Conservation (phyloP, 2,888 invertebrate species). For the Tachina fera region DNA sequence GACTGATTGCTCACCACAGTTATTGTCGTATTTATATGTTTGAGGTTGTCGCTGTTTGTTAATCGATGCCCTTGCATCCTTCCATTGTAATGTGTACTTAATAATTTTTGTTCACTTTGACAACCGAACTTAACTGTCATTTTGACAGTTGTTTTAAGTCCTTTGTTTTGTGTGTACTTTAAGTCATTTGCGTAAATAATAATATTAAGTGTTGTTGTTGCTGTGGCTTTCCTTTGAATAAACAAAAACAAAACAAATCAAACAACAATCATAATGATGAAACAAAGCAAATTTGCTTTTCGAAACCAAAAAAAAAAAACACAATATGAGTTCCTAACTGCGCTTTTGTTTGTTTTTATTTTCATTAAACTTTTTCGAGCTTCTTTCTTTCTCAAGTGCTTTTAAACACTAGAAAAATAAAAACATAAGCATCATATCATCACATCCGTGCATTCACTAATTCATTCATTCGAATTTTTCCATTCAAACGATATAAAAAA, state of each 20-base stretch:
- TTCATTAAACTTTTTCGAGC: slow-evolving; percentile 53
- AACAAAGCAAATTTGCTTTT: slow-evolving; percentile 41
- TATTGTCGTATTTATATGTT: slow-evolving; percentile 35
- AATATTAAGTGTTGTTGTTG: slow-evolving; percentile 44
- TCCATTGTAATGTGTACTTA: slow-evolving; percentile 18
- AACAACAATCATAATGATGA: slow-evolving; percentile 46
- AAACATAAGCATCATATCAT: slow-evolving; percentile 62
- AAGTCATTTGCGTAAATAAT: slow-evolving; percentile 20
- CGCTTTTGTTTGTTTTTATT: slow-evolving; percentile 74
- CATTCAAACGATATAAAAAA: slow-evolving; percentile 51
- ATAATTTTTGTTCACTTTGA: slow-evolving; percentile 70
- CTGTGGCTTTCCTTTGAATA: slow-evolving; percentile 47
- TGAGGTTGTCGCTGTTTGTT: slow-evolving; percentile 21
- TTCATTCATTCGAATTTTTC: slow-evolving; percentile 38
- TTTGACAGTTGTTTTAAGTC: slow-evolving; percentile 67
- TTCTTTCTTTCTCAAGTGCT: slow-evolving; percentile 48
- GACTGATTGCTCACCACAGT: slow-evolving; percentile 69
- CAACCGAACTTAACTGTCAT: slow-evolving; percentile 68
- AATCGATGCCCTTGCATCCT: slow-evolving; percentile 42
- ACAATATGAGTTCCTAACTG: slow-evolving; percentile 71
- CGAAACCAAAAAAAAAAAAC: not conserved
- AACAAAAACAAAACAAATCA: slow-evolving; percentile 63
- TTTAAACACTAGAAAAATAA: slow-evolving; percentile 59
- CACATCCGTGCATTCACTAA: slow-evolving; percentile 42
- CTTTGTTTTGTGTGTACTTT: slow-evolving; percentile 38